These are phyloP conservation scores for Steinernema carpocapsae DNA, from an alignment of 2,888 invertebrate species.

Conservation along the genomic window DNA sequence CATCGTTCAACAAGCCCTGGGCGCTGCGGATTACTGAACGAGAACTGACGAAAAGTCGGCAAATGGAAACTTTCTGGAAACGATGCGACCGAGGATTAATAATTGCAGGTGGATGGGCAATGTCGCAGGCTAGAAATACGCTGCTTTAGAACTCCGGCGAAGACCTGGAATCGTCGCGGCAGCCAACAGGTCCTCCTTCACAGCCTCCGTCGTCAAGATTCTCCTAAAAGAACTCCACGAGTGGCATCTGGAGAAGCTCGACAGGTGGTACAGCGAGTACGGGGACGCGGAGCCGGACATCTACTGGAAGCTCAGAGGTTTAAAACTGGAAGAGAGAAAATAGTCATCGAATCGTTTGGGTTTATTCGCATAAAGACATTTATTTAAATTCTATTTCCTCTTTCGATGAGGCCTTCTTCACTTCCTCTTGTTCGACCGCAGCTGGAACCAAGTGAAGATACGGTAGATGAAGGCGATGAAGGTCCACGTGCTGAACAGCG, in stretches of 20 bases:
- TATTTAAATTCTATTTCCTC: constrained; percentile 7
- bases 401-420: background rate
- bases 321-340: background rate
- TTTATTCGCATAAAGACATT: constrained; percentile 6
- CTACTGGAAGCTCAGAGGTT: background rate
- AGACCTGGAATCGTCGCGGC: background rate
- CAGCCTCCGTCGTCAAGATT: background rate
- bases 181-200: background rate
- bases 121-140: background rate
- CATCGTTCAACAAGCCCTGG: background rate
- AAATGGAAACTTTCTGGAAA: background rate
- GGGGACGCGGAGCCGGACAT: background rate
- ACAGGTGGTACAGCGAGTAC: constrained; percentile 15
- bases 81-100: background rate
- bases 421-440: constrained; percentile 4
- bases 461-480: constrained; percentile 59
- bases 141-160: background rate
- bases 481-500: constrained; percentile 67
- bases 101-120: background rate
- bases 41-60: background rate
- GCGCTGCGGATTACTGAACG: background rate
- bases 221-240: background rate
- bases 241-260: constrained; percentile 22
- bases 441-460: constrained; percentile 38
- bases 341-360: background rate